A percentile compares a stretch with the other conserved stretches of the same genome.
Conservation (phyloP, 2,113 vertebrate species). For the Ctenodactylus gundi region DNA sequence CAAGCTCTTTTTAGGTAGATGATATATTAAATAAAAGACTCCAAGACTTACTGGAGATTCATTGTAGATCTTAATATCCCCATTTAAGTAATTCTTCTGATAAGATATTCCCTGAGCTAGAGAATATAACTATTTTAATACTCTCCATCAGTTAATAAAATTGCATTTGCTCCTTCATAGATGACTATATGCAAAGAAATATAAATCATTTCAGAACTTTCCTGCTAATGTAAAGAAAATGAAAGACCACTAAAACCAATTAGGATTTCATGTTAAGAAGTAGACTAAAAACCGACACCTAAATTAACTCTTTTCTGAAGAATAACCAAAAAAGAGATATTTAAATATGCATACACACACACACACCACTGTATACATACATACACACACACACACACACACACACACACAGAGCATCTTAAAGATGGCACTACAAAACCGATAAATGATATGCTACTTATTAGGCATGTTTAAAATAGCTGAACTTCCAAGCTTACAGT, state of each 20-base stretch:
- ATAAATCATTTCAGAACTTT: neutral
- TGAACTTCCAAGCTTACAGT: neutral
- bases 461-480: neutral
- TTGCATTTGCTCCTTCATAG: neutral
- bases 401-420: neutral
- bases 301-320: neutral
- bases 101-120: neutral
- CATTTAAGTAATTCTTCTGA: neutral
- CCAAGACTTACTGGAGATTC: neutral
- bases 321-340: neutral
- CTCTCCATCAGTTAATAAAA: neutral
- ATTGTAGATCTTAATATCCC: constrained; percentile 18
- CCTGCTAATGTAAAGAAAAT: constrained; percentile 13
- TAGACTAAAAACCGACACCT: neutral
- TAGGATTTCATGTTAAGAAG: neutral
- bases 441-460: neutral
- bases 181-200: neutral
- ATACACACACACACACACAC: neutral
- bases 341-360: neutral
- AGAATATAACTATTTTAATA: constrained; percentile 33
- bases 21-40: neutral
- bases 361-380: no score
- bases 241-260: neutral
- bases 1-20: constrained; percentile 21
- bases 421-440: neutral